Evolutionary conservation across 30 jellyfish, hydroid and myxozoan genomes (phyloP).

Genomic region (Sanderia malayensis): DNA sequence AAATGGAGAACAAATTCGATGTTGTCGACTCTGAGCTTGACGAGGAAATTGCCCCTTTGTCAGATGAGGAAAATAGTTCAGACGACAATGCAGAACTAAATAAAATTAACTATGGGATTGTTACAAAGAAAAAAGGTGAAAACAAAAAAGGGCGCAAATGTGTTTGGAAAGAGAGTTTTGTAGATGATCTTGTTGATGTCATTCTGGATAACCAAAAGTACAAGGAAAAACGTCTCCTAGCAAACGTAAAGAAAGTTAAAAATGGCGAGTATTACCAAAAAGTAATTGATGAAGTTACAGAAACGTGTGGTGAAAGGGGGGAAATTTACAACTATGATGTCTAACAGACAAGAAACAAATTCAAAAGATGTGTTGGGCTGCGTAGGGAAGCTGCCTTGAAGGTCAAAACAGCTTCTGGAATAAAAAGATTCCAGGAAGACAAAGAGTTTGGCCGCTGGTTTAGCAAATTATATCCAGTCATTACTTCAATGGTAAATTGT

Average conservation of each 20-base stretch:
- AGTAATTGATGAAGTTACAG: slow-evolving; percentile 7
- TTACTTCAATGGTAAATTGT: background rate
- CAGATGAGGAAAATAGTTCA: background rate
- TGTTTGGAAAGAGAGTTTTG: background rate
- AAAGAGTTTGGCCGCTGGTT: slow-evolving; percentile 17
- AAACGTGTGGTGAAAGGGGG: slow-evolving; percentile 19
- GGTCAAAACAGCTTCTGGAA: slow-evolving; percentile 36
- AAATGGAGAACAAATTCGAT: background rate
- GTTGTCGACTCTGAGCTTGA: background rate
- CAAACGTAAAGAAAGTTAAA: background rate
- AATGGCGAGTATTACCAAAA: slow-evolving; percentile 1
- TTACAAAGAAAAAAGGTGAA: slow-evolving; percentile 3
- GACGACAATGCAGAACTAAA: background rate
- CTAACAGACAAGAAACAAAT: slow-evolving; percentile 3
- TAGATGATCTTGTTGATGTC: slow-evolving; percentile 12
- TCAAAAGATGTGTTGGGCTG: slow-evolving; percentile 4
- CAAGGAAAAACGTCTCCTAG: background rate
- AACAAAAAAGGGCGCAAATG: background rate
- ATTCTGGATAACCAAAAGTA: background rate
- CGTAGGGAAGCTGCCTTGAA: slow-evolving; percentile 33
- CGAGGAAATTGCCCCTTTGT: background rate
- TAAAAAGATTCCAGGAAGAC: slow-evolving; percentile 43
- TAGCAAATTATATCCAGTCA: background rate
- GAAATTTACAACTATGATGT: background rate
- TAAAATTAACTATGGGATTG: background rate